Evolutionary conservation across 2,113 vertebrate genomes (phyloP).

Genomic region (Eclectus roratus): DNA sequence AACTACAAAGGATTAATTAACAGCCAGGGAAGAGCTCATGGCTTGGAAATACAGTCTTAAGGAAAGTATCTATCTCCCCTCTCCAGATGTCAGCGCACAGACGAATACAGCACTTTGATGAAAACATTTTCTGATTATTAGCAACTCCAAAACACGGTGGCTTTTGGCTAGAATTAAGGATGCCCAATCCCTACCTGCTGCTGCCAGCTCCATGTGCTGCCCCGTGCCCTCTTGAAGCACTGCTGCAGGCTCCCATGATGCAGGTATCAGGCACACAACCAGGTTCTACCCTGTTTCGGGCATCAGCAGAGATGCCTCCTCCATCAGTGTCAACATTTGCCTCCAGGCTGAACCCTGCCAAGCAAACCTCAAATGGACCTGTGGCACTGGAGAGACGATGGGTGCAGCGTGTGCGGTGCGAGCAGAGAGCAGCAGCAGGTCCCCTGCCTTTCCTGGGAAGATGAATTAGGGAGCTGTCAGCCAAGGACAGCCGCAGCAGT

Average conservation of each 20-base stretch:
- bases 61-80: constrained; percentile 73
- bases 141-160: constrained; percentile 22
- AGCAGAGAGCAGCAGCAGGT: not conserved
- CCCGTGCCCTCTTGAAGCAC: not conserved
- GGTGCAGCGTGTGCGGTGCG: accelerated
- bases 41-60: constrained; percentile 60
- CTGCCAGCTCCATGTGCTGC: accelerated
- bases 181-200: not conserved
- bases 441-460: constrained; percentile 67
- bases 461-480: constrained; percentile 92
- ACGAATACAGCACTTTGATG: constrained; percentile 54
- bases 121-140: constrained; percentile 39
- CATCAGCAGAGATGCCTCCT: not conserved
- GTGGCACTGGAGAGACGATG: accelerated
- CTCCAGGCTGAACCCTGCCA: not conserved
- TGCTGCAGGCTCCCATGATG: accelerated
- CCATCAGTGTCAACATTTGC: not conserved
- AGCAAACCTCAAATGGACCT: accelerated
- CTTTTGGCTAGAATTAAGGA: not conserved
- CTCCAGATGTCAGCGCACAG: constrained; percentile 69
- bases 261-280: accelerated
- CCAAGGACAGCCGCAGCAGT: constrained; percentile 86
- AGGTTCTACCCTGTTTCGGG: not conserved
- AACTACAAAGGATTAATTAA: constrained; percentile 93
- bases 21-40: constrained; percentile 70